Evolutionary conservation across 2,888 invertebrate species (phyloP).

Genomic region (Flexamia atlantica): DNA sequence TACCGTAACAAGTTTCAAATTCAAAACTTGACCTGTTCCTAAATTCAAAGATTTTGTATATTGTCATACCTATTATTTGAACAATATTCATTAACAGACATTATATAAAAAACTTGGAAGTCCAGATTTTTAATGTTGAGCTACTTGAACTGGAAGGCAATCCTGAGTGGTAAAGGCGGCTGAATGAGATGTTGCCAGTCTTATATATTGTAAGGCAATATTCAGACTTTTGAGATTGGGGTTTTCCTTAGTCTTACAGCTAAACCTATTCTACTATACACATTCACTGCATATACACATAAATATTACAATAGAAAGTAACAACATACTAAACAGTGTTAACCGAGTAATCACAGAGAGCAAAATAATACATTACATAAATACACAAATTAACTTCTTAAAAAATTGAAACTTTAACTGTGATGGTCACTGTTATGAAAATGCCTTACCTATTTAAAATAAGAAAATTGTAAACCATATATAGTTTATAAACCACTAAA

Average conservation of each 20-base stretch:
- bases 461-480: too few relatives aligned
- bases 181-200: constrained; percentile 30
- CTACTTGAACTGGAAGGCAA: constrained; percentile 11
- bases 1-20: too few relatives aligned
- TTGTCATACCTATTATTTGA: too few relatives aligned
- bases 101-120: too few relatives aligned
- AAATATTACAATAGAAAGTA: constrained; percentile 18
- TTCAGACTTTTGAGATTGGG: constrained; percentile 44
- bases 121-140: not conserved
- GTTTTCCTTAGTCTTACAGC: constrained; percentile 16
- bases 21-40: too few relatives aligned
- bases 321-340: not conserved
- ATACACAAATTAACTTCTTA: not conserved
- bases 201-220: constrained; percentile 48
- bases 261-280: constrained; percentile 35
- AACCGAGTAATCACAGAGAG: constrained; percentile 53
- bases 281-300: constrained; percentile 47
- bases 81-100: too few relatives aligned
- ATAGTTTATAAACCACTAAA: too few relatives aligned
- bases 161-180: not conserved
- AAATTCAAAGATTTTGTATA: too few relatives aligned
- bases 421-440: not conserved
- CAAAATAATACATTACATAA: constrained; percentile 37
- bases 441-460: not conserved
- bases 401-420: not conserved